Percentiles rank a stretch among this genome's conserved stretches.
Conservation (phyloP, 2,113 vertebrate species). For the Rhagologus leucostigma region DNA sequence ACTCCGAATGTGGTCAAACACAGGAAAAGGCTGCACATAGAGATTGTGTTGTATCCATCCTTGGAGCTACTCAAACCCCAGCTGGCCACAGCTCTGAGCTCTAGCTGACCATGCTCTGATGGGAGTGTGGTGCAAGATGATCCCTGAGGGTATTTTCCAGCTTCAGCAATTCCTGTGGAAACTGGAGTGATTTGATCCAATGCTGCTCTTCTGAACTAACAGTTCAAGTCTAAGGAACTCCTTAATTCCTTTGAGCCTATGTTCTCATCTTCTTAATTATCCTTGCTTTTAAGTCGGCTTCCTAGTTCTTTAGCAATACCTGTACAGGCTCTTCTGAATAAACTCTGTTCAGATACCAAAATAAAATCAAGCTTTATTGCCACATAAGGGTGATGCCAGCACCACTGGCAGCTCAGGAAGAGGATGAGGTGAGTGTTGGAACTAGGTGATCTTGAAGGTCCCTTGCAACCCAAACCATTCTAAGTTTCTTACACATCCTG, state of each 20-base stretch:
- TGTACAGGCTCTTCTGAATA: not conserved
- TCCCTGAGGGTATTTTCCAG: not conserved
- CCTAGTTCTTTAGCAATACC: not conserved
- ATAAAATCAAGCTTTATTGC: not conserved
- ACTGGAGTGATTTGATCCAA: not conserved
- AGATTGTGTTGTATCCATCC: not conserved
- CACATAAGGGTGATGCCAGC: not conserved
- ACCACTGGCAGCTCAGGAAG: not conserved
- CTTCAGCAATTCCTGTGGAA: not conserved
- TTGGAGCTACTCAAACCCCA: not conserved
- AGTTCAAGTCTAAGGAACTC: not conserved
- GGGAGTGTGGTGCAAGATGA: not conserved
- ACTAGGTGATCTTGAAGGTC: not conserved
- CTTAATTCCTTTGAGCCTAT: not conserved
- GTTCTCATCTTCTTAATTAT: not conserved
- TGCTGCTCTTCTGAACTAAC: not conserved
- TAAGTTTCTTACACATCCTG: not conserved
- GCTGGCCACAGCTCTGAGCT: not conserved
- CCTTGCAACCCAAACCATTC: not conserved
- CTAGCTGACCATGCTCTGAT: not conserved
- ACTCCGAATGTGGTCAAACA: not conserved
- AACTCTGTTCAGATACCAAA: not conserved
- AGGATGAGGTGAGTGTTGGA: not conserved
- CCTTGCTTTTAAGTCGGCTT: not conserved
- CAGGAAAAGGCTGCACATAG: not conserved